Conservation (phyloP, 2,888 invertebrate genomes). For the Acleris cristana region DNA sequence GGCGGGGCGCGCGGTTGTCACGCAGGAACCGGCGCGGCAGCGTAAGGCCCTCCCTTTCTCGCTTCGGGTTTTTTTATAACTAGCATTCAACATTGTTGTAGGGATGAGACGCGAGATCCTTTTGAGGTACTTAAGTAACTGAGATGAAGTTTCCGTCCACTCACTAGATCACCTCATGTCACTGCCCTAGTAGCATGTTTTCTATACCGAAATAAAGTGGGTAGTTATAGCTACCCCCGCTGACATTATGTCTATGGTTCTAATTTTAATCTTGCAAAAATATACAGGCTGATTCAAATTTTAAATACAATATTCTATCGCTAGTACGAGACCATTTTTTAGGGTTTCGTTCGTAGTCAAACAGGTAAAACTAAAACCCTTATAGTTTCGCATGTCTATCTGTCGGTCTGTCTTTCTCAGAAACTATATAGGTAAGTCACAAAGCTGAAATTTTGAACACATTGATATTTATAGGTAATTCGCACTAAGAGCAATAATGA, state of each 20-base stretch:
- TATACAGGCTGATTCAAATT: conserved; percentile 5
- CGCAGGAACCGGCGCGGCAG: conserved; percentile 51
- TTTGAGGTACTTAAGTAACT: conserved; percentile 13
- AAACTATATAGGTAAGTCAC: no score
- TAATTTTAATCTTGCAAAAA: not conserved
- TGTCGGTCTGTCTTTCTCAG: no score
- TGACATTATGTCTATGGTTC: conserved; percentile 1
- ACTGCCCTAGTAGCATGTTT: no score
- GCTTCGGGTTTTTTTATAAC: conserved; percentile 50
- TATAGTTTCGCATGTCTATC: no score
- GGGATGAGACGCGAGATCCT: conserved; percentile 41
- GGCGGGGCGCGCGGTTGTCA: conserved; percentile 41
- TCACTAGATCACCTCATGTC: no score
- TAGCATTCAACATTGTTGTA: conserved; percentile 54
- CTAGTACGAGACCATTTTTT: no score
- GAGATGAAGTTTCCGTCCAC: not conserved
- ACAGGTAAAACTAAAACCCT: no score
- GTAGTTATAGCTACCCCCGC: not conserved
- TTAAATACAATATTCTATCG: no score
- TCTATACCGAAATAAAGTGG: not conserved
- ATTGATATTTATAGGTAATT: no score
- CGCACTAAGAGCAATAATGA: no score
- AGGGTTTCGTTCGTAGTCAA: no score
- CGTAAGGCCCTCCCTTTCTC: conserved; percentile 47
- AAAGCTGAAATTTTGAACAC: no score